Percentiles rank a stretch among this genome's conserved stretches.
Evolutionary conservation across 2,888 invertebrate genomes (phyloP).

Genomic region (Napeogenes inachia): DNA sequence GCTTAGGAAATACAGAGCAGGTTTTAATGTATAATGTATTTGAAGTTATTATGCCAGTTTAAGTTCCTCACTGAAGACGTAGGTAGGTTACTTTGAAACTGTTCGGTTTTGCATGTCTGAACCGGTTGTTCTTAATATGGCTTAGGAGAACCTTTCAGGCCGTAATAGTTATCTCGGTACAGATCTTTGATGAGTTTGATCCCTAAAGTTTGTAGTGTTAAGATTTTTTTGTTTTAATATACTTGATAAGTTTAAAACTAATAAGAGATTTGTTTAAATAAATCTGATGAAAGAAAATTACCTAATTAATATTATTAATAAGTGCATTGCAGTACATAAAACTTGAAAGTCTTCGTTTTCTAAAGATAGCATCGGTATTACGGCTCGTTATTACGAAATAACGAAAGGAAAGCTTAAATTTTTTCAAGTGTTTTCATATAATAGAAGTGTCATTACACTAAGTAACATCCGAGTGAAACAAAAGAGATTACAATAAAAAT

Average conservation of each 20-base stretch:
- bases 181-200: constrained; percentile 17
- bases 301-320: neutral
- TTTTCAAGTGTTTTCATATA: constrained; percentile 3
- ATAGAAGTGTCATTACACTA: constrained; percentile 8
- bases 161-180: constrained; percentile 26
- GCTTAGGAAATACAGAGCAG: constrained; percentile 22
- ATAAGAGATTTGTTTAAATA: neutral
- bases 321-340: neutral
- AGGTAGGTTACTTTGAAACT: constrained; percentile 37
- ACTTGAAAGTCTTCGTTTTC: no score
- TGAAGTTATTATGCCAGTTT: neutral
- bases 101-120: constrained; percentile 38
- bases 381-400: no score
- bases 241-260: neutral
- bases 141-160: constrained; percentile 38
- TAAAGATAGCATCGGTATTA: no score
- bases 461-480: constrained; percentile 11
- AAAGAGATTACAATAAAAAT: constrained; percentile 14
- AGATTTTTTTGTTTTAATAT: neutral
- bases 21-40: constrained; percentile 15
- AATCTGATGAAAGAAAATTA: no score
- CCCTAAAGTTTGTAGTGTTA: constrained; percentile 9
- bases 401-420: neutral
- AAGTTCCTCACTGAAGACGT: constrained; percentile 40
- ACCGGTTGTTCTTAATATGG: constrained; percentile 50